Evolutionary conservation across 2,797 vertebrate species (phyloP), one percentile per base, ranked within the genome.

Genomic region (Cheirogaleus major): DNA sequence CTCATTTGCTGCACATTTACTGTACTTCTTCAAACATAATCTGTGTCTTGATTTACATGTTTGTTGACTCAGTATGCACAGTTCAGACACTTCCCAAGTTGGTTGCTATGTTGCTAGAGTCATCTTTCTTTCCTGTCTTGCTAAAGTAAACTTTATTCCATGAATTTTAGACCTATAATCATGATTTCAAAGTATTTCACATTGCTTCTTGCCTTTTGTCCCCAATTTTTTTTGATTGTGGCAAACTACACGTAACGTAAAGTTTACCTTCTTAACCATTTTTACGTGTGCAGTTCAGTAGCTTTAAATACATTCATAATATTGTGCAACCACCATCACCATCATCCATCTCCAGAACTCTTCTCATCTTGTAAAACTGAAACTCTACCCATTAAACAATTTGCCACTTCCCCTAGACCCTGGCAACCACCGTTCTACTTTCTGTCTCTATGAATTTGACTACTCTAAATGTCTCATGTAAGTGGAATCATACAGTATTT

Each of bases 111-210:
- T 84, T 45, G 45, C 85, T 27, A 27, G 85, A 69, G 23, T 75
- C 69, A 35, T 59, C 70, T 94, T 91, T 89, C 78, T 89, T 78
- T 73, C n/a, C 38, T 43, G 32, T 80, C 79, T 91, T 89, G 41
- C 41, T 63, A 63, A 89, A 81, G 22, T 55, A 63, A 70, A 69
- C 27, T 65, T 89, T 95, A 70, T 92, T 73, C 78, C 25, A 0
- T 17, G 9, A 52, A 30, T 87, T 85, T 94, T 89, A 86, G 69
- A 86, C 61, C 35, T 67, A 0, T 18, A 25, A n/a, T 76, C 43
- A 50, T 45, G 32, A 86, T 76, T 96, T 84, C 55, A 25, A n/a
- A 69, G n/a, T 82, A 30, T 91, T 84, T 92, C 70, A 7, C 59
- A 55, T 79, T 76, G 45, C 43, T 87, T 70, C 30, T 61, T 89